phyloP scores from a whole-genome alignment of 2,888 invertebrate species.

The Mechanitis mazaeus region DNA sequence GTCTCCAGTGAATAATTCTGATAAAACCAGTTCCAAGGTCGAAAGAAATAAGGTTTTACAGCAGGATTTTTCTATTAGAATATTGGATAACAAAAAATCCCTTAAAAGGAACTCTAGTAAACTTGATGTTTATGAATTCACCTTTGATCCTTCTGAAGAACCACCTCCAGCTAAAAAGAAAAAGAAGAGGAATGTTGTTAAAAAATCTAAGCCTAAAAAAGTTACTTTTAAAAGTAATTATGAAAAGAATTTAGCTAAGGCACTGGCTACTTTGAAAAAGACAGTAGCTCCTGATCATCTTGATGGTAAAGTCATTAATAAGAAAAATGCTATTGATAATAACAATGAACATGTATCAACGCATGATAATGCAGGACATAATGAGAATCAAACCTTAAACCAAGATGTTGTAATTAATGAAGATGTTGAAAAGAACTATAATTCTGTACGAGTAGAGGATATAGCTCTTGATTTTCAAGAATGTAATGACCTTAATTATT shows the following conservation, averaged over 20 bases:
- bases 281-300: conserved; percentile 36
- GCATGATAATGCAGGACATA: background rate
- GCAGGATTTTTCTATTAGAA: conserved; percentile 45
- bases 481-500: conserved; percentile 51
- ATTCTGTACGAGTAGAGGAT: conserved; percentile 57
- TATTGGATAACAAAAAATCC: conserved; percentile 44
- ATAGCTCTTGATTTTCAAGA: conserved; percentile 59
- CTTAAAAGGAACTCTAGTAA: conserved; percentile 40
- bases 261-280: conserved; percentile 51
- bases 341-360: background rate
- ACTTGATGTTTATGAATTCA: conserved; percentile 67
- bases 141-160: conserved; percentile 67
- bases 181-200: conserved; percentile 46
- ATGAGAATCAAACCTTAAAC: conserved; percentile 7
- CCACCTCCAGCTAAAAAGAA: conserved; percentile 63
- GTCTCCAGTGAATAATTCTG: conserved; percentile 18
- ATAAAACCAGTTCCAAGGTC: conserved; percentile 11
- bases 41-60: conserved; percentile 27
- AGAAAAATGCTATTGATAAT: background rate
- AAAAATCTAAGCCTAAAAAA: conserved; percentile 48
- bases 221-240: conserved; percentile 50
- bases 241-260: conserved; percentile 58
- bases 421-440: conserved; percentile 36
- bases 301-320: background rate
- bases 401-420: conserved; percentile 14